Evolutionary conservation across 37 sponge, comb jelly and placozoan species (phyloP).

Genomic region (Dysidea cf. avara): DNA sequence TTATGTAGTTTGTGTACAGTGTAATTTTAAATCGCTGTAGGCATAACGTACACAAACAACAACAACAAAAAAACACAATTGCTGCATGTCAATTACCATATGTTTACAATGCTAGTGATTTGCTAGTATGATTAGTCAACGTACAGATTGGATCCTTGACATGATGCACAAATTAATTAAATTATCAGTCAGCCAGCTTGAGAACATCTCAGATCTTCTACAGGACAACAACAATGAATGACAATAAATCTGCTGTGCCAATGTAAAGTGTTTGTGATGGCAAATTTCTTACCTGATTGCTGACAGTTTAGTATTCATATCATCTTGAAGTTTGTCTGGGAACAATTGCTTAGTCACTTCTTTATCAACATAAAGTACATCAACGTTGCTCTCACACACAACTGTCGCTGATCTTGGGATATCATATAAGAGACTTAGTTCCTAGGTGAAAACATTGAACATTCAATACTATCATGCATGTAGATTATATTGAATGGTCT

Average conservation of each 20-base stretch:
- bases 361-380: not conserved
- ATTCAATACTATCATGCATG: too few relatives aligned
- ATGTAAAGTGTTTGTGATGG: not conserved
- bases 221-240: not conserved
- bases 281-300: conserved; percentile 7
- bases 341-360: not conserved
- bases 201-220: conserved; percentile 6
- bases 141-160: conserved; percentile 9
- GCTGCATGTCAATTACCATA: too few relatives aligned
- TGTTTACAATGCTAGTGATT: too few relatives aligned
- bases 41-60: too few relatives aligned
- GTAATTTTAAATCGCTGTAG: too few relatives aligned
- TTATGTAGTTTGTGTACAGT: too few relatives aligned
- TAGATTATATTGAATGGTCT: too few relatives aligned
- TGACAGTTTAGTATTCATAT: not conserved
- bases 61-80: too few relatives aligned
- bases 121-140: too few relatives aligned
- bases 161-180: too few relatives aligned
- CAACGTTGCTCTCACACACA: not conserved
- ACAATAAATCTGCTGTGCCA: not conserved
- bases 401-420: conserved; percentile 26
- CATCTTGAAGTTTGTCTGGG: conserved; percentile 10
- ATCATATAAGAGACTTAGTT: conserved; percentile 16
- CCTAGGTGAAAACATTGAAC: not conserved
- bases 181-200: not conserved